Evolutionary conservation across 92 coral and sea anemone genomes (phyloP), one percentile per base, ranked within the genome.

Genomic region (Palythoa heliodiscus): DNA sequence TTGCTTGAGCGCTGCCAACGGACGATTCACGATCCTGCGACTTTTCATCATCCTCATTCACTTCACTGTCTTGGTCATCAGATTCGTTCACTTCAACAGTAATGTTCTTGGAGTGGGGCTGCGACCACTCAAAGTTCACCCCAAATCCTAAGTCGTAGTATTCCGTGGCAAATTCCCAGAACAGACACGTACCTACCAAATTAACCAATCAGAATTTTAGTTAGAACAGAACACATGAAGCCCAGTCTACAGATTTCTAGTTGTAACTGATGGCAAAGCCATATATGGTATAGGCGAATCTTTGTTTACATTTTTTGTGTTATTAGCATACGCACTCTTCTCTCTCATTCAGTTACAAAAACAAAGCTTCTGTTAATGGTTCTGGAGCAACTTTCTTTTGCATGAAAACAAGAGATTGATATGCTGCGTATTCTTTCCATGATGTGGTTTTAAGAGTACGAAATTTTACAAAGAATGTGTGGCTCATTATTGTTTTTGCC

Each of bases 121-220:
- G 93, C 40, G 99, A 91, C 99, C 99, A 97, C 84, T 97, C 98
- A 84, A 97, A 97, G 88, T 93, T 91, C 71, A 97, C 98, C 4
- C 99, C 99, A 83, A 97, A 97, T 4, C 99, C 99, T 16, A 97
- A 92, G 80, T 97, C 99, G 75, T 93, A 97, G 76, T 87, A 82
- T 60, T 97, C 99, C 55, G 99, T 95, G 10, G 99, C 99, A 86
- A 97, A 97, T 69, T 97, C 99, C 99, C 99, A 97, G 70, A 97
- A 97, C 13, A 97, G 86, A 77, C 99, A 97, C 0, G 98, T 97
- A 4, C 99, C 99, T 96, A 71, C 37, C 8, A 75, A 61, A 43
- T 43, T 43, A 43, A 37, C 52, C 52, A 74, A 76, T 40, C 48
- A 47, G 16, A 58, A 23, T 52, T 29, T 5, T 0, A 37, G 16